Evolutionary conservation across 1,140 invertebrate genomes (phyloP), one percentile per base, ranked within the genome.

Genomic region (Mylabris phalerata): DNA sequence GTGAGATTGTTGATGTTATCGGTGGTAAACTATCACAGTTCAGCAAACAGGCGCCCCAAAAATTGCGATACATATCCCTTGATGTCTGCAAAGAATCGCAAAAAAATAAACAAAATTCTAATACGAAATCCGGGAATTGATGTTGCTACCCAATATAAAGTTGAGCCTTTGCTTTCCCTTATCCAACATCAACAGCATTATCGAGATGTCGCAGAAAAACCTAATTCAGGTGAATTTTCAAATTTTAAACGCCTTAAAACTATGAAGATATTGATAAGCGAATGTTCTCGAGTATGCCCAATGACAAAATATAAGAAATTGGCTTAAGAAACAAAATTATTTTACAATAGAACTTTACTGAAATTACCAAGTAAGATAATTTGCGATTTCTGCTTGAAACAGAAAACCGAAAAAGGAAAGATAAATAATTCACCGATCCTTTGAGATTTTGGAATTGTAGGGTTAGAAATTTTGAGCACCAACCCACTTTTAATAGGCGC

Each of bases 1-100:
- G 52, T 55, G 57, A 71, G 71, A 72, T 72, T 72, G 71, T 72
- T 71, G 71, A 72, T 72, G 67, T 59, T 72, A 72, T 72, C 71
- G 63, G 59, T 64, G 56, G 66, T 32, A 32, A 32, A 64, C 59
- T 62, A 66, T 61, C 64, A 64, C 64, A 66, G 66, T 67, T 59
- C 55, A 60, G 62, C 59, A 54, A 50, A 40, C 50, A 66, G 65
- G 65, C 65, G 64, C 66, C 68, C 61, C 32, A 4, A 56, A 68
- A 69, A 70, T 64, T 67, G 65, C 67, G 68, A 69, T 67, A 71
- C 68, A 67, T 59, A 58, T 59, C 60, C 64, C 62, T 57, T 52
- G 64, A 68, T 62, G 66, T 68, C 66, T 68, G 66, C 64, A 60
- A 32, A 49, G 60, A 52, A 43, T 52, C 27, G 51, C 62, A 68